Conservation (phyloP, 2,113 vertebrate genomes). For the Hymenochirus boettgeri region DNA sequence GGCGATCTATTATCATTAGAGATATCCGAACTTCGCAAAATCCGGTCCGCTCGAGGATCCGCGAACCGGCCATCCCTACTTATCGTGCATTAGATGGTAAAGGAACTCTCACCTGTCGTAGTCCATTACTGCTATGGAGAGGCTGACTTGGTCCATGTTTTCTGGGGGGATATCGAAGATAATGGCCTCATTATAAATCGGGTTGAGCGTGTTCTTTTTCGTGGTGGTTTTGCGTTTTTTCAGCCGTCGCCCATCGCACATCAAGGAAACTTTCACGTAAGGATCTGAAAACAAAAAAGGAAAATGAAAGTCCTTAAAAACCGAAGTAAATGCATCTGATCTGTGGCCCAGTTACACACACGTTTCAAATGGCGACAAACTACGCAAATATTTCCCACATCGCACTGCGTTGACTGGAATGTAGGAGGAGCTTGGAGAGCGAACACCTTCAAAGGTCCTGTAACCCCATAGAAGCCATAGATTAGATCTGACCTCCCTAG, state of each 20-base stretch:
- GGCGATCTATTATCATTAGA: no score
- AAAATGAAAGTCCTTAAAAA: neutral
- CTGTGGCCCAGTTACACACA: neutral
- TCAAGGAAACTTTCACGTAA: conserved; percentile 93
- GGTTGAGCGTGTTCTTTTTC: conserved; percentile 93
- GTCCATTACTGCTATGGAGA: conserved; percentile 95
- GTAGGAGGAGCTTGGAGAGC: no score
- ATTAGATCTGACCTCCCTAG: no score
- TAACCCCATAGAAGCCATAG: no score
- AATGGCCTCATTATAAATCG: conserved; percentile 93
- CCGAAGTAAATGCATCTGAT: neutral
- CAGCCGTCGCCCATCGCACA: conserved; percentile 88
- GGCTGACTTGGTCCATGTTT: conserved; percentile 96
- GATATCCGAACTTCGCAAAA: no score
- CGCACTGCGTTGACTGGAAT: no score
- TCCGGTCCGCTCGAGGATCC: no score
- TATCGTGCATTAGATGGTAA: neutral
- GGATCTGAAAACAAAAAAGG: conserved; percentile 69
- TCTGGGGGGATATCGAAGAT: conserved; percentile 97
- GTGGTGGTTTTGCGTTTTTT: conserved; percentile 96
- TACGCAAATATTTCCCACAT: no score
- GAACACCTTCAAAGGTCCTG: no score
- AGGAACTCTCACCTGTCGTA: conserved; percentile 84
- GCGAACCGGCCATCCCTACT: no score
- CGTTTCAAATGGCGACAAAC: no score